Evolutionary conservation across 1,140 invertebrate species (phyloP), one percentile per base, ranked within the genome.

Genomic region (Wasmannia auropunctata): DNA sequence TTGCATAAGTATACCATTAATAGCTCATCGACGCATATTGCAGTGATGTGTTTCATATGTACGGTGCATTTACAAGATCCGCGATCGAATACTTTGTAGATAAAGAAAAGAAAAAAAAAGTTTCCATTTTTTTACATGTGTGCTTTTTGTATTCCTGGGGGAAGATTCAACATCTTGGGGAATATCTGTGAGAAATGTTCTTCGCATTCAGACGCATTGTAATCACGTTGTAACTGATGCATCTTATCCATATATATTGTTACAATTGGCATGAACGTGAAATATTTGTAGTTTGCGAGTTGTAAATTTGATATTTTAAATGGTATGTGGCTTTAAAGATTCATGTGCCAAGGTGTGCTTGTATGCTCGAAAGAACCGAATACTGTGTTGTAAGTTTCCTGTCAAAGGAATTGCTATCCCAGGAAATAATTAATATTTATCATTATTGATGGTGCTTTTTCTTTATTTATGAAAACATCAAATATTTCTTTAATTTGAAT

Each of bases 281-380:
- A 31, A 72, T 58, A 43, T 72, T 70, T 28, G 31, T 58, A 70
- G 7, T 74, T 63, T 85, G 62, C 62, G 25, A 65, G 31, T 51
- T 70, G 51, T 72, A 63, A 72, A 72, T 72, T 81, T 74, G 14
- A 58, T 79, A 83, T 76, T 51, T 72, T 49, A 81, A 37, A 70
- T 51, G 28, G 79, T 75, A 60, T 22, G 46, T 65, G 77, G n/a
- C 85, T 90, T 79, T 75, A 74, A 88, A 75, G 51, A 67, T 58
- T 86, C 62, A 91, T 88, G 90, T 91, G 87, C 89, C 90, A 91
- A 90, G 74, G 49, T 49, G 28, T 91, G 54, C 54, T 90, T 86
- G 34, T 86, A 74, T 37, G 81, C 28, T 67, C 43, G 16, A 65
- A 77, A 80, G 28, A 81, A 43, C 85, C 19, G 31, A 56, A 83